Evolutionary conservation across 2,888 invertebrate species (phyloP), one percentile per base, ranked within the genome.

Genomic region (Linhomoeus sp.): DNA sequence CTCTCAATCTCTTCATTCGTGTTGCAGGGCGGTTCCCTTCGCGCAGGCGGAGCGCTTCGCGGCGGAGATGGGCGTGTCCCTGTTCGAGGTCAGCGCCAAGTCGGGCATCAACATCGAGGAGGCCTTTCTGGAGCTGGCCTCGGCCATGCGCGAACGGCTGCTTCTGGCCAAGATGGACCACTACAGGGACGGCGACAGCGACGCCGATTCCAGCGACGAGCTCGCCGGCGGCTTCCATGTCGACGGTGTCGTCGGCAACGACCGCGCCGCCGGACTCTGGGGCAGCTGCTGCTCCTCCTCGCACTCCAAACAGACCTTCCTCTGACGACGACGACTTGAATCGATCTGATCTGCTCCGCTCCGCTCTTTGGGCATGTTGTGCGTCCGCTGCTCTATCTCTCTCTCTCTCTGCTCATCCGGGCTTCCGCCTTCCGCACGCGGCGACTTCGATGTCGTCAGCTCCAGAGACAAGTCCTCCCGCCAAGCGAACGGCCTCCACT

Each of bases 131-230:
- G 62, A 62, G 15, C 49, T 60, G 41, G 62, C 63, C 1, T 53
- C 56, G 7, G 58, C 60, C 3, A 63, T 63, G 63, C 50, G 61
- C 22, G 63, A 64, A 49, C 51, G 62, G 45, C 50, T 61, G 40
- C 37, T 58, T 26, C 47, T 47, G 15, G 44, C 52, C n/a, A 51
- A 48, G 35, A 52, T 53, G 49, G 40, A 53, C 43, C 45, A 50
- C 41, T 52, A 53, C 19, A 9, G 37, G 14, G 51, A 55, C 43
- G 52, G 52, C 41, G 55, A 53, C 19, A 7, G 25, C 24, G 29
- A 24, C 41, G 43, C 22, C 39, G 40, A 23, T 17, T 29, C 29
- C 7, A 56, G 57, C 12, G 57, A 58, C 22, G 50, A 52, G 42
- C 29, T 29, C 29, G 29, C 29, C 7, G 56, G 60, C 17, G 63